These are phyloP conservation scores for Medauroidea extradentata DNA, from an alignment of 1,140 invertebrate species.

Conservation along the genomic window DNA sequence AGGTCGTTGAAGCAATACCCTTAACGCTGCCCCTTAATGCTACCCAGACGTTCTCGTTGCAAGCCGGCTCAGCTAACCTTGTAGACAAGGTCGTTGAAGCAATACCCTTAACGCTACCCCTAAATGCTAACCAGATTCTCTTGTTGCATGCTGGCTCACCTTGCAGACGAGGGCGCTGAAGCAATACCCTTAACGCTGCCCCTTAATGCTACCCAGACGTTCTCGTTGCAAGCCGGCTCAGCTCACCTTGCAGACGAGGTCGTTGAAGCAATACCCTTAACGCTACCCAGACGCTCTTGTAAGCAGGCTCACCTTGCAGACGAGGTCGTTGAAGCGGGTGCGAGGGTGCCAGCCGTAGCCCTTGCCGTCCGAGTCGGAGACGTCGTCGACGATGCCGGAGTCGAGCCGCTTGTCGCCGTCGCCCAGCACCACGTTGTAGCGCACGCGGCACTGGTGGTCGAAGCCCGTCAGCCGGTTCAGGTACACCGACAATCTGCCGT, in stretches of 20 bases:
- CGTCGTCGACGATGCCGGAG: slow-evolving; percentile 72
- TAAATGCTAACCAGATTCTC: too few species aligned
- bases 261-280: too few species aligned
- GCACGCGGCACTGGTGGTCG: slow-evolving; percentile 72
- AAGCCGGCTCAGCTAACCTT: slow-evolving; percentile 44
- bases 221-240: too few species aligned
- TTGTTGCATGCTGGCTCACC: slow-evolving; percentile 35
- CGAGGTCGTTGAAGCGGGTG: slow-evolving; percentile 53
- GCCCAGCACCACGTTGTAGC: slow-evolving; percentile 67
- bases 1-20: too few species aligned
- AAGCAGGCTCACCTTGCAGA: slow-evolving; percentile 47
- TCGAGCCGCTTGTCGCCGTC: slow-evolving; percentile 67
- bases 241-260: too few species aligned
- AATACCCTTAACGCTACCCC: not conserved
- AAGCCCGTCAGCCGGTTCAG: slow-evolving; percentile 75
- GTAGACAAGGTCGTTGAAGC: too few species aligned
- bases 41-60: too few species aligned
- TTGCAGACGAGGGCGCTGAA: too few species aligned
- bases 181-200: too few species aligned
- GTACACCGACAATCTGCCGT: slow-evolving; percentile 55
- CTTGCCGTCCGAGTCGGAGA: slow-evolving; percentile 68
- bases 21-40: too few species aligned
- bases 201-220: too few species aligned
- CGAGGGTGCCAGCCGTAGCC: slow-evolving; percentile 70
- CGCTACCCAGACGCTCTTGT: too few species aligned